A percentile compares a stretch with the other conserved stretches of the same genome.
Conservation (phyloP, 2,113 vertebrate genomes). For the Catharus minimus region DNA sequence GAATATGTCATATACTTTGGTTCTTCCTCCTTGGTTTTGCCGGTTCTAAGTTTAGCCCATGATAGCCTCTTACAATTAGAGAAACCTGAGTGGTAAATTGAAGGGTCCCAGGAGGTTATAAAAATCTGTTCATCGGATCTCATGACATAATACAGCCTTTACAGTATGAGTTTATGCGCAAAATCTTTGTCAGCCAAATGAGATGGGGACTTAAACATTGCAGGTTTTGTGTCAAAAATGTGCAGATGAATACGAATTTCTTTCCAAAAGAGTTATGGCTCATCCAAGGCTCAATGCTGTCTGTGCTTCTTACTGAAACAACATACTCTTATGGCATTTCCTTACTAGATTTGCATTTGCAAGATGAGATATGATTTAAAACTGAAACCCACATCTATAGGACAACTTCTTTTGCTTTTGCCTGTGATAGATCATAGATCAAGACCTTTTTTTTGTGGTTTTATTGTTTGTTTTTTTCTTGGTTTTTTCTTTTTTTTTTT, state of each 20-base stretch:
- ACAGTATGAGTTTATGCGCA: background rate
- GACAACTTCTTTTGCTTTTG: background rate
- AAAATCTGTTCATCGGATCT: background rate
- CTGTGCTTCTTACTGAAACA: background rate
- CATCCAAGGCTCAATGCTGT: background rate
- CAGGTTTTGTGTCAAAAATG: background rate
- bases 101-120: background rate
- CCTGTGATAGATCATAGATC: background rate
- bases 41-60: background rate
- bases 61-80: background rate
- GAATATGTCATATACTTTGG: fast-evolving
- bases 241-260: background rate
- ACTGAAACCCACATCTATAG: background rate
- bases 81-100: background rate
- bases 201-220: background rate
- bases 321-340: background rate
- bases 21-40: background rate
- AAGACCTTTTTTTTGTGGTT: background rate
- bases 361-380: background rate
- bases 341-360: background rate
- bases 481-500: too few relatives aligned
- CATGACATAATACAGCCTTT: background rate
- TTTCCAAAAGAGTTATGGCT: background rate
- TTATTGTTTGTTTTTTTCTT: too few relatives aligned
- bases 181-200: background rate